Conservation (phyloP, 2,113 vertebrate species). For the Sinocyclocheilus grahami region DNA sequence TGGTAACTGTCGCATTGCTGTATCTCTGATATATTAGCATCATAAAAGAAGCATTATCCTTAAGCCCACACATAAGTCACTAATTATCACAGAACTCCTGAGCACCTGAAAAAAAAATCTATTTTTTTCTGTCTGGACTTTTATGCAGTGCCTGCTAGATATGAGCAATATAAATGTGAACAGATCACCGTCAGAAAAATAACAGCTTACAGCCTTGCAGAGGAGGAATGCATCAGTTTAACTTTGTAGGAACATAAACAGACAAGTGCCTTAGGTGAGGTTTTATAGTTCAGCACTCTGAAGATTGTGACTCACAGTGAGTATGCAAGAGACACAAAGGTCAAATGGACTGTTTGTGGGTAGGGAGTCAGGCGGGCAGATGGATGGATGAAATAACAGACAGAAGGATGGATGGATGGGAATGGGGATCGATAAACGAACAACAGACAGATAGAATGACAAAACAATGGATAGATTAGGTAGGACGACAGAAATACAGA, state of each 20-base stretch:
- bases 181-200: neutral
- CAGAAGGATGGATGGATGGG: no score
- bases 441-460: no score
- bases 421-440: no score
- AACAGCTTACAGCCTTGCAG: neutral
- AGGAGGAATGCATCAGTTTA: neutral
- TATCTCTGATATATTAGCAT: constrained; percentile 65
- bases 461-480: no score
- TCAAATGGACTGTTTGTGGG: neutral
- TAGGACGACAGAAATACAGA: no score
- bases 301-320: neutral
- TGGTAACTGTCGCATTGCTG: constrained; percentile 59
- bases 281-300: neutral
- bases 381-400: no score
- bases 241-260: constrained; percentile 12
- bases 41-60: constrained; percentile 70
- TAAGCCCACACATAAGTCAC: constrained; percentile 57
- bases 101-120: constrained; percentile 53
- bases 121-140: constrained; percentile 1
- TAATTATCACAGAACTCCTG: constrained; percentile 59
- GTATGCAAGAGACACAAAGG: neutral
- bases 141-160: neutral
- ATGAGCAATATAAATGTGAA: neutral
- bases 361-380: neutral
- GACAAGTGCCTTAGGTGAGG: constrained; percentile 8